Conservation (phyloP, 2,113 vertebrate genomes). For the Procavia capensis region DNA sequence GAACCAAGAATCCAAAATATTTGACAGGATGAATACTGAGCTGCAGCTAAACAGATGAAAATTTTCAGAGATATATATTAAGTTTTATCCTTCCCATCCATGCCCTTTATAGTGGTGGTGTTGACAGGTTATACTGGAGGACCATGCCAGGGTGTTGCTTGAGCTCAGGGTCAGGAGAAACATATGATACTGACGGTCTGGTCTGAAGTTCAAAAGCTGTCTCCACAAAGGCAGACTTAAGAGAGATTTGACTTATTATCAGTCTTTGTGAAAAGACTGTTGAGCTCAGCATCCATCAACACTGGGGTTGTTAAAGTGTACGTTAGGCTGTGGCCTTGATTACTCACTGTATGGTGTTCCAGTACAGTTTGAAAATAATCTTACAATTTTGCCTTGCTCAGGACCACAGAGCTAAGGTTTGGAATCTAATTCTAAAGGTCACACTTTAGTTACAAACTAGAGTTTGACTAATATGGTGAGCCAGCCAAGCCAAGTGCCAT, state of each 20-base stretch:
- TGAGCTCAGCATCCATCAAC: background rate
- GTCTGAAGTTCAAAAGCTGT: constrained; percentile 12
- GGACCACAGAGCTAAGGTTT: background rate
- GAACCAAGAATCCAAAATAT: constrained; percentile 57
- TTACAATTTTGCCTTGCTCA: background rate
- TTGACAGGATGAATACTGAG: constrained; percentile 79
- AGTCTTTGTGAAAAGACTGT: background rate
- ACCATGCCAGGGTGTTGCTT: no score
- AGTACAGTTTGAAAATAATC: background rate
- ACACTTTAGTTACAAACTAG: background rate
- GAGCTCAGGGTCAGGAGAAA: background rate
- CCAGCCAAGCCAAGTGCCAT: no score
- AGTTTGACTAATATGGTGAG: background rate
- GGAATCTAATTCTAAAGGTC: background rate
- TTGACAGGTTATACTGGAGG: background rate
- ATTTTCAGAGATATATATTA: background rate
- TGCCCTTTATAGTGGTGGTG: no score
- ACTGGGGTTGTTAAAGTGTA: background rate
- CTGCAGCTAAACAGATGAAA: constrained; percentile 66
- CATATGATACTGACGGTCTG: background rate
- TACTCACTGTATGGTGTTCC: background rate
- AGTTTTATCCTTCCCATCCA: background rate
- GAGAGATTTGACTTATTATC: background rate
- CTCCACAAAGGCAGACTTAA: background rate
- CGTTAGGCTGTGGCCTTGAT: background rate